Evolutionary conservation across 2,113 vertebrate genomes (phyloP).

Genomic region (Larimichthys polyactis): DNA sequence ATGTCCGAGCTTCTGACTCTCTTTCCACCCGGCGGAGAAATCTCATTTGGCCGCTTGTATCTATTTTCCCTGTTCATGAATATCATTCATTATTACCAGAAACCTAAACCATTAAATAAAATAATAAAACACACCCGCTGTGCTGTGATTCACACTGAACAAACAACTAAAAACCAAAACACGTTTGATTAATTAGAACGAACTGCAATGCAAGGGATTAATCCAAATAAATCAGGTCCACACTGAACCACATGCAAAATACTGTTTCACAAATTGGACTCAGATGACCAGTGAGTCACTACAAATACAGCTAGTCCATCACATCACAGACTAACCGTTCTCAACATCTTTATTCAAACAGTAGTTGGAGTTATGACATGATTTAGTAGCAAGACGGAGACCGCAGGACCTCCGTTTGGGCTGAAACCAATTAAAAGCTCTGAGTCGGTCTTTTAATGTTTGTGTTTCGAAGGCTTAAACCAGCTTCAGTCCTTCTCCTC

Average conservation of each 20-base stretch:
- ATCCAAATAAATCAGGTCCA: background rate
- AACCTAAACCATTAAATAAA: background rate
- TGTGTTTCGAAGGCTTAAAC: background rate
- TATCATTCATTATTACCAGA: background rate
- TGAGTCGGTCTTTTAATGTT: background rate
- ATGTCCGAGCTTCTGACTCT: no score
- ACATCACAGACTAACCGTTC: background rate
- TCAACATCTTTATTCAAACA: background rate
- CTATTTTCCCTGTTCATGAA: no score
- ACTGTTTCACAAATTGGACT: background rate
- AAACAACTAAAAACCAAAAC: background rate
- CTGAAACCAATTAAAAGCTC: background rate
- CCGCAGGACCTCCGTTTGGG: background rate
- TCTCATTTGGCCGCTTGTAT: no score
- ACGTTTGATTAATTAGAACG: background rate
- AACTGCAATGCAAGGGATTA: background rate
- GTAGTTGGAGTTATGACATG: background rate
- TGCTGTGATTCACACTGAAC: background rate
- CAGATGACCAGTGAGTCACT: background rate
- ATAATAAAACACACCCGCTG: background rate
- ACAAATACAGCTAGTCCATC: background rate
- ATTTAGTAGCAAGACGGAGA: background rate
- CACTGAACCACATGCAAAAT: background rate
- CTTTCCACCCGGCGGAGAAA: no score
- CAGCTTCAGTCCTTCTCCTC: background rate